Evolutionary conservation across 2,113 vertebrate genomes (phyloP).

Genomic region (Hemicordylus capensis): DNA sequence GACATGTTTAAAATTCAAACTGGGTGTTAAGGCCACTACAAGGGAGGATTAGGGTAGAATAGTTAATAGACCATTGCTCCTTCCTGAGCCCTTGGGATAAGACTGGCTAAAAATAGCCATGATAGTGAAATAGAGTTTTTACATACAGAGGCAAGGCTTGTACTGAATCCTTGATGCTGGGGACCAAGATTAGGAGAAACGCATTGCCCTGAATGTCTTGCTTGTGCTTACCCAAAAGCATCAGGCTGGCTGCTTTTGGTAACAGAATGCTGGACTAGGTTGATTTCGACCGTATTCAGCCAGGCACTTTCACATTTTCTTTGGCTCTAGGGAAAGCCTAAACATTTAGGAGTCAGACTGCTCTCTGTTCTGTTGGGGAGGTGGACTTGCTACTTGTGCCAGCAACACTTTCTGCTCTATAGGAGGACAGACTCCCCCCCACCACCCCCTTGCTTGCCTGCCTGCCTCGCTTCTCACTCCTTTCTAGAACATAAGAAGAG

Average conservation of each 20-base stretch:
- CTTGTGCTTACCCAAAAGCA: background rate
- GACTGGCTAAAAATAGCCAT: background rate
- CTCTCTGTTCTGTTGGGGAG: too few relatives aligned
- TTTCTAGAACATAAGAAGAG: too few relatives aligned
- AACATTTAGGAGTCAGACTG: too few relatives aligned
- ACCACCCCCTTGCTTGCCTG: too few relatives aligned
- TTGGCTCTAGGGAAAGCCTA: too few relatives aligned
- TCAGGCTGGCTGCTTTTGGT: background rate
- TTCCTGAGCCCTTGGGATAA: background rate
- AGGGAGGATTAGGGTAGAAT: background rate
- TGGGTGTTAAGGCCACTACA: background rate
- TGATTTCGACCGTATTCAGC: too few relatives aligned
- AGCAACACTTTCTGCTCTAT: too few relatives aligned
- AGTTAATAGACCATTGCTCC: background rate
- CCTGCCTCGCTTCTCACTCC: too few relatives aligned
- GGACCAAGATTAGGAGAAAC: background rate
- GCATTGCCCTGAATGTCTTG: background rate
- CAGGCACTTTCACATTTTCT: too few relatives aligned
- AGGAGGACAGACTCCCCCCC: too few relatives aligned
- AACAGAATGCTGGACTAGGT: background rate
- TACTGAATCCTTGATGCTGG: background rate
- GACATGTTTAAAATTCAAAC: background rate
- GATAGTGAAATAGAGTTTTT: background rate
- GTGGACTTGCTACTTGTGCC: too few relatives aligned
- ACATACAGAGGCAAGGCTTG: background rate